Evolutionary conservation across 2,888 invertebrate genomes (phyloP).

Genomic region (Teinopalpus imperialis): DNA sequence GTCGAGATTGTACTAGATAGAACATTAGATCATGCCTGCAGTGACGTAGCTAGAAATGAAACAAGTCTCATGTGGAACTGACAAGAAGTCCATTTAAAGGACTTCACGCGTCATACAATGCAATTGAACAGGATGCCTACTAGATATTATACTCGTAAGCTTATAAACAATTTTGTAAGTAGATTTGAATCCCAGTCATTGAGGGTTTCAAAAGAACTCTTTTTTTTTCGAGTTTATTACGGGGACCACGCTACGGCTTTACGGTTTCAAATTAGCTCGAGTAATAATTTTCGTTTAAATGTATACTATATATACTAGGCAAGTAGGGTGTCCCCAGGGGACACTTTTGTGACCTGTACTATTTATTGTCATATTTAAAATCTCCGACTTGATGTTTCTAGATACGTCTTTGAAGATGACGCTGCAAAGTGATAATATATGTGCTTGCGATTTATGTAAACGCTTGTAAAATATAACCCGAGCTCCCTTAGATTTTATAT

Average conservation of each 20-base stretch:
- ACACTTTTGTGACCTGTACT: neutral
- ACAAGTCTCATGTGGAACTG: too few species aligned
- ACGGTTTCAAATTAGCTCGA: slow-evolving; percentile 11
- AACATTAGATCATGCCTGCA: neutral
- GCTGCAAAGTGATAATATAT: slow-evolving; percentile 8
- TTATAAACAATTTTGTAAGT: too few species aligned
- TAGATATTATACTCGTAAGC: too few species aligned
- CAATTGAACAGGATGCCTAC: too few species aligned
- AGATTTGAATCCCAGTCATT: too few species aligned
- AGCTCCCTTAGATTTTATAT: neutral
- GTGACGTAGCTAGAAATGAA: slow-evolving; percentile 19
- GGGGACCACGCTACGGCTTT: slow-evolving; percentile 15
- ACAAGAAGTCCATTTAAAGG: too few species aligned
- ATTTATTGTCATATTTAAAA: neutral
- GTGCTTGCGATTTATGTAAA: slow-evolving; percentile 5
- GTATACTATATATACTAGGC: neutral
- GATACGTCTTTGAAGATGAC: slow-evolving; percentile 14
- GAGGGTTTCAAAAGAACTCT: too few species aligned
- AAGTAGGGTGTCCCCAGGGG: neutral
- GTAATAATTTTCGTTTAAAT: neutral
- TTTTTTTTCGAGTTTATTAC: slow-evolving; percentile 8
- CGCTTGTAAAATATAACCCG: neutral
- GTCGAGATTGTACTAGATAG: neutral
- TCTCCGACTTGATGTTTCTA: slow-evolving; percentile 4
- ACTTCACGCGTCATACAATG: too few species aligned